Evolutionary conservation across 2,113 vertebrate species (phyloP).

Genomic region (Alethe castanea): DNA sequence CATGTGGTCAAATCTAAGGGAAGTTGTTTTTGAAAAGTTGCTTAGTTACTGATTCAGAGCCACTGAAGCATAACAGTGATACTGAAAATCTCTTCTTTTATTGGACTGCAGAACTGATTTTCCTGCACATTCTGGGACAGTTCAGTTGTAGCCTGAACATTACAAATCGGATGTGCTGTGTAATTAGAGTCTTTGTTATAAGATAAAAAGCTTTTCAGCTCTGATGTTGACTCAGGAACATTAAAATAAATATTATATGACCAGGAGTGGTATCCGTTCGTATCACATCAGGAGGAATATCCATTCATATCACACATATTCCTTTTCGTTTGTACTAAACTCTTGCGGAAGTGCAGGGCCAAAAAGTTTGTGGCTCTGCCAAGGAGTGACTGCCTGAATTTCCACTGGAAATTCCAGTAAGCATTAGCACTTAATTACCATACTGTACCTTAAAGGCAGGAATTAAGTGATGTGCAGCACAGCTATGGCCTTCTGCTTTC

Average conservation of each 20-base stretch:
- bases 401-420: constrained; percentile 26
- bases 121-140: background rate
- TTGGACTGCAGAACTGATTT: background rate
- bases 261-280: background rate
- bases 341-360: background rate
- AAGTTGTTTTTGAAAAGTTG: background rate
- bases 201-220: background rate
- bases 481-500: background rate
- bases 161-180: background rate
- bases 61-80: background rate
- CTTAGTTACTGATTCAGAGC: background rate
- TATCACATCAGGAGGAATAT: background rate
- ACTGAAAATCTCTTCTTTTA: background rate
- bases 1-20: background rate
- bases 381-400: background rate
- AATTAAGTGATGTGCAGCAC: background rate
- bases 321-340: background rate
- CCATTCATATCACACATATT: background rate
- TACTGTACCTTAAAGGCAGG: background rate
- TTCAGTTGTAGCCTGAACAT: background rate
- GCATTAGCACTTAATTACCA: background rate
- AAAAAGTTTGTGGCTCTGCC: background rate
- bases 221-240: background rate
- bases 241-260: background rate
- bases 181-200: background rate